Base-by-base conservation (phyloP, 2,797 vertebrate genomes). In the Ptychadena robeensis region DNA sequence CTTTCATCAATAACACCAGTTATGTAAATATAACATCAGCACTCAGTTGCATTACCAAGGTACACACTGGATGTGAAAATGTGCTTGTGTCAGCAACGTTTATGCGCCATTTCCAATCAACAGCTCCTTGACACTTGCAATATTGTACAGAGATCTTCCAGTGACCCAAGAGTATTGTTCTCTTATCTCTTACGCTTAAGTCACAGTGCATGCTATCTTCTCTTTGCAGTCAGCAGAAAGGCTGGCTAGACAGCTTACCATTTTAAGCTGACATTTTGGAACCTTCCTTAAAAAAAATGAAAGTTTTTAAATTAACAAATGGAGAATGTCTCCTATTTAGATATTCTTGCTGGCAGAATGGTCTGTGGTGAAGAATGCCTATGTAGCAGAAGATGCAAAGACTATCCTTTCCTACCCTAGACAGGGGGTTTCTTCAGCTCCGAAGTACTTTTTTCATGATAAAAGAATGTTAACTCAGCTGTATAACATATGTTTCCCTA, bases 61-160 rank as follows among this genome's bases (percentile, higher is more conserved):
- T 57, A 69, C 48, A 69, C 70, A 64, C 35, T 35, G 77, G 35
- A 81, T 57, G 25, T 76, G 15, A 30, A 80, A 80, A 71, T 71
- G 63, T 79, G 76, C 69, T 38, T 18, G 61, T 71, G 72, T 35
- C 72, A 64, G 83, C 83, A 85, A 68, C 76, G 64, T 81, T 70
- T 81, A 85, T 80, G 78, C 78, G 81, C 71, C 83, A 81, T 80
- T 85, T 85, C 65, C 78, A 81, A 80, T 80, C 78, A 80, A 80
- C 65, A 76, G 83, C 72, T 85, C 64, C 83, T 85, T 81, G 83
- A 85, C 83, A 85, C 78, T 70, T 76, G 72, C 70, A 81, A 76
- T 85, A 81, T 71, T 85, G 78, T 71, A 76, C 57, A 76, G 68
- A 74, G 78, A 80, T 85, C 78, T 80, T 76, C 57, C 72, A 76